phyloP scores from a whole-genome alignment of 2,113 vertebrate species.

The Archilochus colubris region DNA sequence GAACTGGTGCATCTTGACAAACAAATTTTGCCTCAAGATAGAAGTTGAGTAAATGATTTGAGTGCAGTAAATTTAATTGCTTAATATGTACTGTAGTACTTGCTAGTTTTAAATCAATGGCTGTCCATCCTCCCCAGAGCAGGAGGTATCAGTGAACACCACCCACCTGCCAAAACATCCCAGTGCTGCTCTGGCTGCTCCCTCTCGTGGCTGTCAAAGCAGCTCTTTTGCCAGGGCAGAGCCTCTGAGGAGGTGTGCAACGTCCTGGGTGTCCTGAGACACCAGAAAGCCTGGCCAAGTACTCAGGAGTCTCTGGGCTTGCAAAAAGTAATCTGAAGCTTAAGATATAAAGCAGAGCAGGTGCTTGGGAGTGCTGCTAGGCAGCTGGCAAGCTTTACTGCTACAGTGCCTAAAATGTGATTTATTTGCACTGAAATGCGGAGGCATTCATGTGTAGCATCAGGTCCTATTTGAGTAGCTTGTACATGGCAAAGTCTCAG shows the following conservation, averaged over 20 bases:
- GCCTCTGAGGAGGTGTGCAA: accelerated
- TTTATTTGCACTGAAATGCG: background rate
- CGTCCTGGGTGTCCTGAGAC: background rate
- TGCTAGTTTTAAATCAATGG: background rate
- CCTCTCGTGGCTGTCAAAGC: background rate
- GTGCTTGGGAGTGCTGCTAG: background rate
- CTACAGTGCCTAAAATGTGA: background rate
- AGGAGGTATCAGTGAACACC: background rate
- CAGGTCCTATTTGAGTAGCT: background rate
- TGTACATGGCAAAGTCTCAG: background rate
- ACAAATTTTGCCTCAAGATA: background rate
- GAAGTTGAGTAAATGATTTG: background rate
- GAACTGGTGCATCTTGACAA: background rate
- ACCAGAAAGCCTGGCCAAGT: background rate
- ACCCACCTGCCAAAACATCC: background rate
- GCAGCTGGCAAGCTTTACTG: background rate
- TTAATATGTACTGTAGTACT: background rate
- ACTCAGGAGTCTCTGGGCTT: background rate
- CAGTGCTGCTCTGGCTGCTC: background rate
- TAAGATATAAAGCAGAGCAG: background rate
- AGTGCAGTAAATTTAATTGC: background rate
- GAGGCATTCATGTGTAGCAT: background rate
- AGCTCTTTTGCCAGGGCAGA: background rate
- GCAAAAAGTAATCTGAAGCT: background rate
- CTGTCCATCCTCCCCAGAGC: background rate